Evolutionary conservation across 2,888 invertebrate genomes (phyloP), one percentile per base, ranked within the genome.

Genomic region (Pterostichus madidus): DNA sequence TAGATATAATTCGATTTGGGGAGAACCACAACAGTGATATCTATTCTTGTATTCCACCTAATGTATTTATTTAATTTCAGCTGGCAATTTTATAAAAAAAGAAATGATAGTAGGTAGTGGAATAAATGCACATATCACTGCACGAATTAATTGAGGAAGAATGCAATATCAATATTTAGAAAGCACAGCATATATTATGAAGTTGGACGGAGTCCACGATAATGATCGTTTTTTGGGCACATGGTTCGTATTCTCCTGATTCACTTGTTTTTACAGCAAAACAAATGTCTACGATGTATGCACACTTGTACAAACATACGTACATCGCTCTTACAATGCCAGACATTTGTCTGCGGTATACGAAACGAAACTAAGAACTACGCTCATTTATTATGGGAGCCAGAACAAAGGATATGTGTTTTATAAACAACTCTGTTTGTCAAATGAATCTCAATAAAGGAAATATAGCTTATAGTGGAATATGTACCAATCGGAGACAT

Each of bases 271-370:
- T 32, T 64, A 13, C 32, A 32, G 32, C 13, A 35, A 64, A 64
- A 64, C 32, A 64, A 64, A 64, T 64, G 64, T n/a, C 35, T 64
- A 32, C 64, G 59, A 24, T 31, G 59, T 35, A 35, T 64, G 64
- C 64, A 32, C 64, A 64, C 64, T 64, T 64, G 64, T 64, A 32
- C 31, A 64, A 64, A 64, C 64, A 59, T 31, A 64, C 64, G 11
- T 2, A 13, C 64, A 13, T 35, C 64, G 64, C 10, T 11, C n/a
- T 35, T 35, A 32, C 64, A 59, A 59, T 31, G 64, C 64, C 35
- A 35, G n/a, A 35, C 35, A 64, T 64, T 64, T 64, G 32, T 32
- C 64, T 64, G 35, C 35, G 32, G 32, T 32, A 5, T 31, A 11
- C 4, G 32, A 35, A 64, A 6, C 8, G 7, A 24, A 24, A 24